These are phyloP conservation scores for Barypeithes pellucidus DNA, from an alignment of 2,888 invertebrate species.

Conservation along the genomic window DNA sequence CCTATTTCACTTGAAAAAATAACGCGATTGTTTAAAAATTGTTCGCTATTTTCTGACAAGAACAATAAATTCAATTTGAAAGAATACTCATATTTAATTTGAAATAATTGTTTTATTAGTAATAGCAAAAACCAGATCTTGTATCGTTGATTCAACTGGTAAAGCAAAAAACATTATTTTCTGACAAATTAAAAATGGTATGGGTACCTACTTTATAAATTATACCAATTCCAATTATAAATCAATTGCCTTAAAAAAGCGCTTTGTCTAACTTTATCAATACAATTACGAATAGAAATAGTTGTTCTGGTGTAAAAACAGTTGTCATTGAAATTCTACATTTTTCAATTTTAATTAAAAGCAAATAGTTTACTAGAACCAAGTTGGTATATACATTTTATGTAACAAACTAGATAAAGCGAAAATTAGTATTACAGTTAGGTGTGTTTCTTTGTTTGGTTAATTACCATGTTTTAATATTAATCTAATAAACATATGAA, in stretches of 20 bases:
- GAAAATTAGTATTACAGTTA: constrained; percentile 52
- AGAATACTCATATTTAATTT: too few relatives aligned
- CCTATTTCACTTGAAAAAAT: too few relatives aligned
- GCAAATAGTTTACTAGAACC: constrained; percentile 16
- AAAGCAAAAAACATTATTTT: neutral
- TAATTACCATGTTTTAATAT: constrained; percentile 43
- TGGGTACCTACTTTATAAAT: too few relatives aligned
- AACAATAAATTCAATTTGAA: too few relatives aligned
- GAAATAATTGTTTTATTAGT: too few relatives aligned
- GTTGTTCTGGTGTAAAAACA: constrained; percentile 21
- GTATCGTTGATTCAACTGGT: too few relatives aligned
- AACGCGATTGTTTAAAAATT: too few relatives aligned
- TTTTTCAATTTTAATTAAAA: constrained; percentile 9
- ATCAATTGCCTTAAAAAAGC: neutral
- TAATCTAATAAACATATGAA: constrained; percentile 47
- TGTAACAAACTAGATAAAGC: constrained; percentile 40
- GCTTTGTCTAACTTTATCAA: constrained; percentile 6
- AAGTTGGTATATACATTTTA: constrained; percentile 33
- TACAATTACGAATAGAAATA: constrained; percentile 19
- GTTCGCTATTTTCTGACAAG: too few relatives aligned
- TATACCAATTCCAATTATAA: neutral
- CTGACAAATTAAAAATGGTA: too few relatives aligned
- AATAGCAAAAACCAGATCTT: too few relatives aligned
- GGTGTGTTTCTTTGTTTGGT: constrained; percentile 48
- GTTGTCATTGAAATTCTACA: constrained; percentile 20